These are phyloP conservation scores for Cecropterus lyciades DNA, from an alignment of 1,140 invertebrate genomes.

Conservation along the genomic window DNA sequence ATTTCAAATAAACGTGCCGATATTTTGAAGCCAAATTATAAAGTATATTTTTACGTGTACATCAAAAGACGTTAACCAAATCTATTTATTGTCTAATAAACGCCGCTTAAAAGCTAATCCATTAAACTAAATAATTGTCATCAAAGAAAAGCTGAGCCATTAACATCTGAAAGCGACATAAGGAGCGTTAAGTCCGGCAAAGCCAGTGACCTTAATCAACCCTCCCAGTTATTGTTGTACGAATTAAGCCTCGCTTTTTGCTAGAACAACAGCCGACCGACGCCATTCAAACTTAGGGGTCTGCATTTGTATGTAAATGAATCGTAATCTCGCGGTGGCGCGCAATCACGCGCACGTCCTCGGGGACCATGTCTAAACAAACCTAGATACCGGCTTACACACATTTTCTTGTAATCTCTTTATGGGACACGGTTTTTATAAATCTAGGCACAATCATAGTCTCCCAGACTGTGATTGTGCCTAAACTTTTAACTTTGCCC, in stretches of 20 bases:
- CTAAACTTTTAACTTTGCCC: too few relatives aligned
- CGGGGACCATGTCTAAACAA: not conserved
- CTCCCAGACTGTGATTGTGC: too few relatives aligned
- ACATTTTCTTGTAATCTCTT: constrained; percentile 24
- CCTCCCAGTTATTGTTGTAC: constrained; percentile 70
- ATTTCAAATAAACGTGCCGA: too few relatives aligned
- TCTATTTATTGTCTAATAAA: not conserved
- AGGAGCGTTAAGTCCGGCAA: constrained; percentile 21
- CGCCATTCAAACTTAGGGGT: constrained; percentile 70
- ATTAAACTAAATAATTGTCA: constrained; percentile 15
- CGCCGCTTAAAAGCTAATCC: not conserved
- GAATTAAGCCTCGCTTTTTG: constrained; percentile 78
- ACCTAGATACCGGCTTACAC: not conserved
- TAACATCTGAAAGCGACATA: constrained; percentile 29
- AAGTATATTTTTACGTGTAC: not conserved
- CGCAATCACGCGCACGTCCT: constrained; percentile 51
- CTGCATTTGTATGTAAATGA: constrained; percentile 81
- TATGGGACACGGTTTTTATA: not conserved
- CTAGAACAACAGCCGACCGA: constrained; percentile 65
- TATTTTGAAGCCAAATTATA: too few relatives aligned
- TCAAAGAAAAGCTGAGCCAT: constrained; percentile 26
- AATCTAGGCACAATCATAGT: not conserved
- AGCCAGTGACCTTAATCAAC: constrained; percentile 51
- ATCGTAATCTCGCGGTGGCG: constrained; percentile 66
- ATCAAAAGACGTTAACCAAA: not conserved